Evolutionary conservation across 2,113 vertebrate species (phyloP).

Genomic region (Rutilus rutilus): DNA sequence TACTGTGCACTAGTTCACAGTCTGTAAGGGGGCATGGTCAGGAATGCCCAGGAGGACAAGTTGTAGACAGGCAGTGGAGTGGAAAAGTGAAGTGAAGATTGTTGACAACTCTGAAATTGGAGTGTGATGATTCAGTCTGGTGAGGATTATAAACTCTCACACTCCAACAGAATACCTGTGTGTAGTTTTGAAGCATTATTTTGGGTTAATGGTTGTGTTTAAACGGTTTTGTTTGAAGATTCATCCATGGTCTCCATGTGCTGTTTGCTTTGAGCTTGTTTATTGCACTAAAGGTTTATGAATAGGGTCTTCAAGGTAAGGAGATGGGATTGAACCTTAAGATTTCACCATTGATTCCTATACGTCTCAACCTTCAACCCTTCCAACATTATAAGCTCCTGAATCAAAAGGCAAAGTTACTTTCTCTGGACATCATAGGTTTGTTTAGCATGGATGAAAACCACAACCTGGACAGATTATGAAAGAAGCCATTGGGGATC

Average conservation of each 20-base stretch:
- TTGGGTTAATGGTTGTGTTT: not conserved
- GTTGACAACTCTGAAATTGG: constrained; percentile 43
- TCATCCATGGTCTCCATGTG: not conserved
- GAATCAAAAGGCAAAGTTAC: not conserved
- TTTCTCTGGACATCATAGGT: not conserved
- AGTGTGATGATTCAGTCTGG: constrained; percentile 16
- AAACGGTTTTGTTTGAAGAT: not conserved
- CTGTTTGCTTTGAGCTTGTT: constrained; percentile 26
- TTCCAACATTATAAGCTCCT: not conserved
- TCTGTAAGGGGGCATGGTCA: not conserved
- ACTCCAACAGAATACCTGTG: constrained; percentile 20
- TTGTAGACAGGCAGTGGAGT: constrained; percentile 8
- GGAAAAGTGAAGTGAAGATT: constrained; percentile 46
- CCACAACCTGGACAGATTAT: not conserved
- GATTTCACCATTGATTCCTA: not conserved
- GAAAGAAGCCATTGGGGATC: not conserved
- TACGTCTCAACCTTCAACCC: not conserved
- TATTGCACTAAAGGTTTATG: not conserved
- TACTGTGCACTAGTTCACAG: not conserved
- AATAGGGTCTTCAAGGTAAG: not conserved
- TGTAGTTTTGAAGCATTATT: not conserved
- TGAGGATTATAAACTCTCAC: constrained; percentile 37
- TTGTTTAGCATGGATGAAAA: not conserved
- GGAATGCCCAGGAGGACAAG: not conserved
- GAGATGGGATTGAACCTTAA: not conserved